Evolutionary conservation across 2,888 invertebrate genomes (phyloP), one percentile per base, ranked within the genome.

Genomic region (Zhengitettix transpicula): DNA sequence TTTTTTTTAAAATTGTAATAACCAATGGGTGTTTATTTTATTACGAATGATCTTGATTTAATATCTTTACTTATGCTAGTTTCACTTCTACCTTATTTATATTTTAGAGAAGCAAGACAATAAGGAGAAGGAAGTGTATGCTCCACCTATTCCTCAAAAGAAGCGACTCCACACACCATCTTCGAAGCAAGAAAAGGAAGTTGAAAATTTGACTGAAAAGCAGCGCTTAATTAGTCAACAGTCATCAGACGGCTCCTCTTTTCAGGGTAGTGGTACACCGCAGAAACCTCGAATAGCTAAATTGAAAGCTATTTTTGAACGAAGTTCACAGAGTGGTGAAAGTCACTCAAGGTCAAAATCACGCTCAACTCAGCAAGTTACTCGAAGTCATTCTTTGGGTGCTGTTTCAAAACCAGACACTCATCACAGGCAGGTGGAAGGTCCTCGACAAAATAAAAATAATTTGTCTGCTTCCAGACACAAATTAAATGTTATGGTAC

Each of bases 251-350:
- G 57, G 61, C 10, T 40, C 42, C 54, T 54, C 42, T 15, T 7
- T 28, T 28, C 28, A 28, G 7, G 41, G 55, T 28, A 57, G 51
- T 12, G 60, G 62, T 17, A 57, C 69, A 28, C 59, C 67, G 17
- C 66, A 69, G 9, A 70, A 69, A 55, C 70, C 71, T 9, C 69
- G 71, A 61, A 72, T 72, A 40, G 68, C 69, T 1, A 71, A 69
- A 57, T 64, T 72, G n/a, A 69, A 69, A 63, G 70, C 71, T 7
- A 65, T 72, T 44, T 72, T 72, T 66, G 72, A 71, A 64, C 67
- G 69, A 52, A 65, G 64, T 51, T 55, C 59, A 28, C 59, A 63
- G 17, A 58, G 64, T 56, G 64, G 65, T 55, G 54, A 62, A 61
- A 56, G 65, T 62, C 62, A 62, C 51, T 57, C 64, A 40, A 57